Evolutionary conservation across 37 sponge, comb jelly and placozoan genomes (phyloP), one percentile per base, ranked within the genome.

Genomic region (Tethya wilhelma): DNA sequence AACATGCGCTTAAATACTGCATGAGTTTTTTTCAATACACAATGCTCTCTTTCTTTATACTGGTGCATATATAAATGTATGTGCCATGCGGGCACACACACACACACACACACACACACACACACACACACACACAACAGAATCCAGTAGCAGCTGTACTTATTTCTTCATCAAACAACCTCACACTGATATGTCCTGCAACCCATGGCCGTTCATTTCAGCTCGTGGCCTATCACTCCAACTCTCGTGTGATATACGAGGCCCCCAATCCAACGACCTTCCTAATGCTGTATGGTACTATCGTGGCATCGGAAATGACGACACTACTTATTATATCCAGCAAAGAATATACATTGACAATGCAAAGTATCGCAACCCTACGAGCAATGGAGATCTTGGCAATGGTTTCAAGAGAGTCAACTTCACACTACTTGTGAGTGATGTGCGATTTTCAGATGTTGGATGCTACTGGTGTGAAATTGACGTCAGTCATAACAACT

Each of bases 391-490:
- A 9, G 44, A 69, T 41, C 20, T 38, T 30, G 9, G 25, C 19
- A 32, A 3, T 9, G 70, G 44, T 11, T 40, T 69, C 23, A 69
- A 69, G 44, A 22, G 42, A 22, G 44, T 69, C 29, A 69, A 69
- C n/a, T 69, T 69, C 70, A 42, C 70, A 38, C 44, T 69, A 25
- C 22, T 9, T 19, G 29, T 69, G 2, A 38, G 2, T 12, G 29
- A 69, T 42, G 70, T 69, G 23, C 38, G 41, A 20, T 22, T 17
- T 19, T 23, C 23, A 20, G 70, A 69, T 69, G 44, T 41, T 6
- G 70, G 70, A 23, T 69, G 70, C 44, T 69, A 69, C 44, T 69
- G 70, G 70, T 69, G 70, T 40, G 42, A 38, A 12, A 69, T 69
- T 17, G 3, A 41, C 4, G 70, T 41, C 12, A 31, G 23, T 19